Percentiles rank a stretch among this genome's conserved stretches.
Conservation (phyloP, 2,888 invertebrate genomes). For the Dimorphilus gyrociliatus region DNA sequence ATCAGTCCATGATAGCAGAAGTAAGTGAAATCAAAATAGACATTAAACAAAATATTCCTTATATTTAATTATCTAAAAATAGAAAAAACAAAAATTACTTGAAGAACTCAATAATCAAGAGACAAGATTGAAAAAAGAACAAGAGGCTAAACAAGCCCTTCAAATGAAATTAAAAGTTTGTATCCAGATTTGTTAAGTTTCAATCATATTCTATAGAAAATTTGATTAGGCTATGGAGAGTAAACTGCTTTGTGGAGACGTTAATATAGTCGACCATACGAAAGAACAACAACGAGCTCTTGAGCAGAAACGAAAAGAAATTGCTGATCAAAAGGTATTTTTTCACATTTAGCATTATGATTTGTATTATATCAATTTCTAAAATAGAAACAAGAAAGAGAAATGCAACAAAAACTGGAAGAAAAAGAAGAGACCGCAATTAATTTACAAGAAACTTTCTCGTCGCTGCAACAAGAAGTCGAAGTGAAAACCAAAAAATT, state of each 20-base stretch:
- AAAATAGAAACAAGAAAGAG: constrained; percentile 47
- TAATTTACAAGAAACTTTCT: constrained; percentile 74
- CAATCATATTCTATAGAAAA: neutral
- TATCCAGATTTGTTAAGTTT: neutral
- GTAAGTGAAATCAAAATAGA: constrained; percentile 13
- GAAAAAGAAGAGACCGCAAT: constrained; percentile 79
- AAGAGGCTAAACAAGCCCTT: constrained; percentile 47
- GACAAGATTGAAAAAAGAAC: constrained; percentile 43
- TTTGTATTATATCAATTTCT: neutral
- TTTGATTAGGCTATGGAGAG: constrained; percentile 57
- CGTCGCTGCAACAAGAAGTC: constrained; percentile 83
- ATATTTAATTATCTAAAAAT: too few species aligned
- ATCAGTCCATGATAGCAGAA: constrained; percentile 27
- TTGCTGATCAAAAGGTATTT: constrained; percentile 68
- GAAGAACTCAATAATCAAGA: constrained; percentile 50
- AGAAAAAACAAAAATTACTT: constrained; percentile 44
- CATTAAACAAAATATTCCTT: too few species aligned
- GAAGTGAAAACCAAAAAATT: constrained; percentile 86
- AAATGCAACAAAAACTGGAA: constrained; percentile 84
- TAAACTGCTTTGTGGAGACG: constrained; percentile 79
- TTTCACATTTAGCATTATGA: neutral
- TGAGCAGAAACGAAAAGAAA: constrained; percentile 66
- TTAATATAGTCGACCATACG: constrained; percentile 83
- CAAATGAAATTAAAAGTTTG: constrained; percentile 51
- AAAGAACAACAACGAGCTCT: constrained; percentile 78